Evolutionary conservation across 2,888 invertebrate species (phyloP), one percentile per base, ranked within the genome.

Genomic region (Eledona agricola): DNA sequence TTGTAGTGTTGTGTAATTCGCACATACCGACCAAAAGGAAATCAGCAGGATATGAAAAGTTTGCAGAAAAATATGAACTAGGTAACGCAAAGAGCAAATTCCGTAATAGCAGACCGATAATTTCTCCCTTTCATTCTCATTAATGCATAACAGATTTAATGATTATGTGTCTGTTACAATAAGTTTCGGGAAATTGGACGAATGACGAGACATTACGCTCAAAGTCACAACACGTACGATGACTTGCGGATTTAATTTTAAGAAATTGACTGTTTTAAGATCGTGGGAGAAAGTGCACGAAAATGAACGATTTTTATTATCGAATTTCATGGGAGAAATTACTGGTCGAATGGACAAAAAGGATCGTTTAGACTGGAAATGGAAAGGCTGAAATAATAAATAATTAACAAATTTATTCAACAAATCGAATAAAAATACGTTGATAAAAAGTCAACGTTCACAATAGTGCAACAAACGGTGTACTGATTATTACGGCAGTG

Each of bases 321-420:
- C n/a, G 20, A 19, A 19, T 19, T 19, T 19, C 20, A 19, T 19
- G 20, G n/a, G 20, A 5, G 4, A 19, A 19, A 5, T 19, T 5
- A 19, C n/a, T n/a, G n/a, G 9, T 9, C 9, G 7, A 25, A 25
- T 11, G 11, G n/a, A n/a, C n/a, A 7, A 7, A 25, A 25, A 9
- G 9, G 11, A 25, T 11, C 5, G 25, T 25, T 25, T 25, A 11
- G 5, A 25, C 11, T 9, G 25, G 19, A 5, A 19, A 19, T 19
- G 17, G n/a, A 35, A 22, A 35, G 12, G 23, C 16, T 16, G 11
- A 19, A 4, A 3, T 42, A 45, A 12, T 34, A 45, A 45, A 43
- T 29, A 43, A 45, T 37, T 31, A 53, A 53, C 46, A 53, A 34
- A 38, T 53, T 28, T 53, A 47, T 47, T 53, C 29, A 53, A 53